Percentiles rank a stretch among this genome's conserved stretches.
Evolutionary conservation across 1,140 invertebrate species (phyloP).

Genomic region (Drosophila tristis): DNA sequence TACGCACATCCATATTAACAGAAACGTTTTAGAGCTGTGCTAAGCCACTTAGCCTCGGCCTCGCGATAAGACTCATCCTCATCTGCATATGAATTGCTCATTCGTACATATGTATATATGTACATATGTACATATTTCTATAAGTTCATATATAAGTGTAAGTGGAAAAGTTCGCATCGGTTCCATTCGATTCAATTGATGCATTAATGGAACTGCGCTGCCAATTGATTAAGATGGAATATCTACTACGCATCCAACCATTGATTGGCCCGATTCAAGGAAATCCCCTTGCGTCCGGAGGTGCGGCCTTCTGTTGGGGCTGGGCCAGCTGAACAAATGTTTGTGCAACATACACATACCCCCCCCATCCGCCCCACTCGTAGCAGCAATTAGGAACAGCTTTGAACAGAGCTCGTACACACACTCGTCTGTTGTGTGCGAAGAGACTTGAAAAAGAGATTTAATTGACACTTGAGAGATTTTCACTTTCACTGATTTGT

Average conservation of each 20-base stretch:
- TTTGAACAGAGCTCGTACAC: constrained; percentile 32
- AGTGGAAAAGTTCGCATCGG: constrained; percentile 11
- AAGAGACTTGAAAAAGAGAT: constrained; percentile 46
- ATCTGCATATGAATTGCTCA: constrained; percentile 28
- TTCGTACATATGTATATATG: no score
- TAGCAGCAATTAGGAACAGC: constrained; percentile 50
- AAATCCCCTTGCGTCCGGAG: constrained; percentile 27
- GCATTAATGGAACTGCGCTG: constrained; percentile 59
- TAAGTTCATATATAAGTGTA: neutral
- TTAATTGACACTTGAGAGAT: constrained; percentile 77
- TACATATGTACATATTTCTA: neutral
- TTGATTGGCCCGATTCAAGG: constrained; percentile 31
- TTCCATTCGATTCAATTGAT: constrained; percentile 44
- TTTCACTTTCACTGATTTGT: constrained; percentile 81
- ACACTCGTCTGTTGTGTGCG: constrained; percentile 21
- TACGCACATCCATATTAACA: neutral
- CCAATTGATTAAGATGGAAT: constrained; percentile 22
- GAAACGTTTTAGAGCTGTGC: constrained; percentile 17
- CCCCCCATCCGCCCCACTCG: neutral
- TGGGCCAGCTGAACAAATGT: constrained; percentile 67
- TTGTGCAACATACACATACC: constrained; percentile 46
- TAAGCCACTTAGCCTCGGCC: constrained; percentile 5
- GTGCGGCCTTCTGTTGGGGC: neutral
- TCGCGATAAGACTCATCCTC: constrained; percentile 10
- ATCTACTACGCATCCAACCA: constrained; percentile 1